Conservation (phyloP, 2,797 vertebrate genomes). For the Limosa lapponica region DNA sequence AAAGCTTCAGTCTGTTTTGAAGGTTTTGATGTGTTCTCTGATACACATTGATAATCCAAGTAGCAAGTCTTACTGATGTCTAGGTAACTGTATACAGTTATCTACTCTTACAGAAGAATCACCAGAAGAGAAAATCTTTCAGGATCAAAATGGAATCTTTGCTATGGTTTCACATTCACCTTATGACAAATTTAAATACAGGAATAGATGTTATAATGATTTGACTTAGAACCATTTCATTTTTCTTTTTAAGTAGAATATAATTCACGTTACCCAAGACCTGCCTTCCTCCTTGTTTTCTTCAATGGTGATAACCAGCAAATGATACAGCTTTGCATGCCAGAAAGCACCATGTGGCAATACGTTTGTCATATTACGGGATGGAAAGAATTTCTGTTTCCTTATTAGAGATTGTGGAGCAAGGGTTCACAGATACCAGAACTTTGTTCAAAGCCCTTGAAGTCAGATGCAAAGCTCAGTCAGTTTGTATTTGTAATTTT, state of each 20-base stretch:
- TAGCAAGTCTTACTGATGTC: background rate
- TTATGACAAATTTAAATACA: background rate
- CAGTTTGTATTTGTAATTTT: background rate
- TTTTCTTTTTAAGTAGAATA: background rate
- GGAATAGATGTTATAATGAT: background rate
- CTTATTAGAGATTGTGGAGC: background rate
- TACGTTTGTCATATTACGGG: background rate
- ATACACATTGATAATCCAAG: background rate
- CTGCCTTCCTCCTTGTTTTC: background rate
- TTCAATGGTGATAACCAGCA: background rate
- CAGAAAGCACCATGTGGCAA: background rate
- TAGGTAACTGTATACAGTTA: background rate
- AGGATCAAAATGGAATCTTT: background rate
- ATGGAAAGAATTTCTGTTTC: background rate
- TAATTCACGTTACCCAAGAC: background rate
- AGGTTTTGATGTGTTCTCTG: background rate
- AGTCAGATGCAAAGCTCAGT: background rate
- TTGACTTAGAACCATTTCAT: background rate
- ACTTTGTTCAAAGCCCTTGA: background rate
- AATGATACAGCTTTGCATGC: background rate
- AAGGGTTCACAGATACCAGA: background rate
- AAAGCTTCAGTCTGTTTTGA: background rate
- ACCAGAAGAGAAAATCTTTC: background rate
- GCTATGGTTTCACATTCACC: background rate
- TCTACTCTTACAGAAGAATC: background rate